Evolutionary conservation across 2,113 vertebrate species (phyloP), one percentile per base, ranked within the genome.

Genomic region (Urocolius indicus): DNA sequence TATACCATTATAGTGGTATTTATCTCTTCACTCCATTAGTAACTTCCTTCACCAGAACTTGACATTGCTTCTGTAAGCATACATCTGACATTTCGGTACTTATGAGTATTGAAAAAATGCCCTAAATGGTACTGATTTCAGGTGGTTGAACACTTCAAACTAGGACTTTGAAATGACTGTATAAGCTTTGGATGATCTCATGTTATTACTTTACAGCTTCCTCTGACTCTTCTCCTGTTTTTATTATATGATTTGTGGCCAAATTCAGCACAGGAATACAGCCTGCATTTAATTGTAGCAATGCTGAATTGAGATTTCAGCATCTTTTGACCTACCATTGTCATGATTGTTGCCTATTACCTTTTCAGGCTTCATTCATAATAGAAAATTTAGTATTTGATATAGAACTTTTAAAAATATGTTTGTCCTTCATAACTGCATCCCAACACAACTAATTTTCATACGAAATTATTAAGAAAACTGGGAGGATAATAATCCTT

Each of bases 221-320:
- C 51, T 88, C 32, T 92, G 82, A 71, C 67, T 57, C 30, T 94
- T 76, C 4, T 81, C 85, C 67, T 88, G 63, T 77, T 91, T 92
- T 94, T 71, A 61, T 63, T 46, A 2, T 18, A 48, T 24, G 6
- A 77, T 91, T 86, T 11, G 1, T 80, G 59, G 34, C 15, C 85
- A 81, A 84, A 93, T 93, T 88, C 85, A 93, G 57, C 29, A 49
- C 52, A 78, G 20, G 13, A 91, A 90, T 57, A 77, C 34, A 86
- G 18, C 8, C 32, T 63, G 34, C 15, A 46, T 13, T 71, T 86
- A 85, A 45, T 8, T 63, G 66, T 49, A 86, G 12, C 32, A 61
- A 30, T 11, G 52, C 34, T 57, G 79, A 96, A 77, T 18, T 52
- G 61, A 69, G 8, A 94, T 91, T 92, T 91, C 45, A 89, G 9